Percentiles rank a stretch among this genome's conserved stretches.
phyloP scores from a whole-genome alignment of 2,797 vertebrate species.

The Manis pentadactyla region DNA sequence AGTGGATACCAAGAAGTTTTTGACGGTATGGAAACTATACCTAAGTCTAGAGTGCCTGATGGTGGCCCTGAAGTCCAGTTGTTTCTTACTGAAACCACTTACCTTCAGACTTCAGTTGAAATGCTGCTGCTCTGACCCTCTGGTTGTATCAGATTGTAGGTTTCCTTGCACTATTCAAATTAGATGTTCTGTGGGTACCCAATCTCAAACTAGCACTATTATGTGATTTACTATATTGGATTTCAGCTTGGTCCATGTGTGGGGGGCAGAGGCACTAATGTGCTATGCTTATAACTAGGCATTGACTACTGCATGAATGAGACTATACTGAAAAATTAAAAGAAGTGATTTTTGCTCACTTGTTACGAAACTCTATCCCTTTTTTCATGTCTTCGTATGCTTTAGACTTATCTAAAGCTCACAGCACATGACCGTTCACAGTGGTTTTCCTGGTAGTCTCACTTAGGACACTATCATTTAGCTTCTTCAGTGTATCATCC shows the following conservation, averaged over 20 bases:
- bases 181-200: not conserved
- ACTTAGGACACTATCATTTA: slow-evolving; percentile 37
- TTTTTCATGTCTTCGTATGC: not conserved
- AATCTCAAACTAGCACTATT: not conserved
- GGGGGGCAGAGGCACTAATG: not conserved
- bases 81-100: not conserved
- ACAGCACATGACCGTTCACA: not conserved
- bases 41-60: not conserved
- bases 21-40: not conserved
- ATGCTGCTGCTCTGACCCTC: not conserved
- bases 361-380: not conserved
- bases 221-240: not conserved
- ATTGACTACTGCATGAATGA: not conserved
- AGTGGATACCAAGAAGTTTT: not conserved
- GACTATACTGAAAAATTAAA: not conserved
- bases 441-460: slow-evolving; percentile 39
- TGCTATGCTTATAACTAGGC: not conserved
- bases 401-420: slow-evolving; percentile 56
- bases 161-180: not conserved
- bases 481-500: not conserved
- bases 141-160: not conserved
- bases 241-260: not conserved
- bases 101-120: not conserved
- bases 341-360: slow-evolving; percentile 24
- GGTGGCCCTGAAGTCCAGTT: not conserved